A percentile compares a stretch with the other conserved stretches of the same genome.
Evolutionary conservation across 2,113 vertebrate species (phyloP).

Genomic region (Typhlomys cinereus): DNA sequence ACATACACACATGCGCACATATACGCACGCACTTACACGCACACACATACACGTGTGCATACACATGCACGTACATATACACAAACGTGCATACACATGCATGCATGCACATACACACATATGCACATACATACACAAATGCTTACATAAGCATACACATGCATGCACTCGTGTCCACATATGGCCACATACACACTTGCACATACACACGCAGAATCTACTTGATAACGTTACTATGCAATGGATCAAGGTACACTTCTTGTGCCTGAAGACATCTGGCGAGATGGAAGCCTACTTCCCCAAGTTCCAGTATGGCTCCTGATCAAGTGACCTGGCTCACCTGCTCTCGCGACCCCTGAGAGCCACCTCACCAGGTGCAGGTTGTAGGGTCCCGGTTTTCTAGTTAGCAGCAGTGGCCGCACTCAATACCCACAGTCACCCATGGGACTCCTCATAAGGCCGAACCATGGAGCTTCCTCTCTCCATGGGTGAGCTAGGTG

Average conservation of each 20-base stretch:
- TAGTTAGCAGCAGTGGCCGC: rapidly evolving
- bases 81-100: rapidly evolving
- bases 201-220: not conserved
- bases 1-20: too few species aligned
- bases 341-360: not conserved
- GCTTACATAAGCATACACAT: not conserved
- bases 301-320: not conserved
- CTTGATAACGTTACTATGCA: rapidly evolving
- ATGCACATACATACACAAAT: not conserved
- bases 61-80: too few species aligned
- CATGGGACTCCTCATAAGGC: rapidly evolving
- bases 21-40: rapidly evolving
- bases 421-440: rapidly evolving
- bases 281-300: too few species aligned
- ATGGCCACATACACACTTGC: not conserved
- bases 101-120: not conserved
- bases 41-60: not conserved
- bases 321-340: not conserved
- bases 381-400: rapidly evolving
- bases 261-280: not conserved
- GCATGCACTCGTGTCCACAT: not conserved
- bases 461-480: rapidly evolving
- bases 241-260: rapidly evolving
- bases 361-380: not conserved
- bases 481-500: not conserved